Evolutionary conservation across 2,797 vertebrate species (phyloP).

Genomic region (Remorina albescens): DNA sequence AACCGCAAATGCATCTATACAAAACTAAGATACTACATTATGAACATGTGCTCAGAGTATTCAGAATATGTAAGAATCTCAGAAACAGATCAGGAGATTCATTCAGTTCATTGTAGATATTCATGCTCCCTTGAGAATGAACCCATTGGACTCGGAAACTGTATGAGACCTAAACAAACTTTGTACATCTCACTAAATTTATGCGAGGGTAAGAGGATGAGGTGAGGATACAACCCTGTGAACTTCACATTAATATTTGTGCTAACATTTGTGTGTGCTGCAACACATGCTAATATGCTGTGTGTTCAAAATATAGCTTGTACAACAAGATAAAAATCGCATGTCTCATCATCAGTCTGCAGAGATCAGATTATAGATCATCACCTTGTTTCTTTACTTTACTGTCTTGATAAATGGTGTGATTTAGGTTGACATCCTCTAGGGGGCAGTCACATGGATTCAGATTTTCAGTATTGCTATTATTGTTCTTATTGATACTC

Average conservation of each 20-base stretch:
- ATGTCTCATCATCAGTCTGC: not conserved
- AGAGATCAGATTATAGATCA: not conserved
- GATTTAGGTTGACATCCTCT: conserved; percentile 31
- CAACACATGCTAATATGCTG: not conserved
- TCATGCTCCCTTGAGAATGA: too few species aligned
- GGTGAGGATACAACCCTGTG: not conserved
- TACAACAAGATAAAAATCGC: not conserved
- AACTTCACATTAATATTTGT: not conserved
- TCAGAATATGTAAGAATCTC: not conserved
- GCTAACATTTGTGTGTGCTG: not conserved
- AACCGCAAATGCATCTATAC: too few species aligned
- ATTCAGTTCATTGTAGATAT: not conserved
- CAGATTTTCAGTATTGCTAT: conserved; percentile 44
- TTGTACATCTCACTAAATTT: too few species aligned
- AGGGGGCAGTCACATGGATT: conserved; percentile 27
- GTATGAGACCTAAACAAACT: too few species aligned
- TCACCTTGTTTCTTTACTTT: conserved; percentile 4
- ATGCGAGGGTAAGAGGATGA: too few species aligned
- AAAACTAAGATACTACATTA: not conserved
- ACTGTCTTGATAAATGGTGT: conserved; percentile 11
- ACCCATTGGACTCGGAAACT: not conserved
- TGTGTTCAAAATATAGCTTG: not conserved
- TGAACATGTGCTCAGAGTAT: not conserved
- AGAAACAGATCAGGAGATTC: not conserved
- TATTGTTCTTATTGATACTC: conserved; percentile 70